Evolutionary conservation across 2,888 invertebrate species (phyloP).

Genomic region (Ochropleura leucogaster): DNA sequence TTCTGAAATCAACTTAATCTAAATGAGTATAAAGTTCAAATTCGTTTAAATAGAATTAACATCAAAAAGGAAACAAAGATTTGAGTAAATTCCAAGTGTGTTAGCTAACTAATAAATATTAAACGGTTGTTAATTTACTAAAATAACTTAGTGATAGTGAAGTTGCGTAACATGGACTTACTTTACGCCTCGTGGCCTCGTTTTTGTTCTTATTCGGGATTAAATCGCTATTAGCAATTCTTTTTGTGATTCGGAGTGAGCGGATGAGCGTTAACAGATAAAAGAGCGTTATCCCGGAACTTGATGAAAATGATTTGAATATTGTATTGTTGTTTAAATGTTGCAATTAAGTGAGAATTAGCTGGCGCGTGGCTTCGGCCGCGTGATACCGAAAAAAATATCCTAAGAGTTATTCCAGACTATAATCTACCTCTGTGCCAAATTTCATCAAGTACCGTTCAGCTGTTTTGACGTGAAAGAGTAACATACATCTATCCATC

Average conservation of each 20-base stretch:
- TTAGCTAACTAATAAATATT: constrained; percentile 8
- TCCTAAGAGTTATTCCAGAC: too few species aligned
- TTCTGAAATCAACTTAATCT: not conserved
- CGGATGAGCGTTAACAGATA: not conserved
- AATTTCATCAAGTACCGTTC: too few species aligned
- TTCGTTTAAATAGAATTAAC: not conserved
- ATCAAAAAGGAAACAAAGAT: not conserved
- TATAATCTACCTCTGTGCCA: too few species aligned
- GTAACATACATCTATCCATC: too few species aligned
- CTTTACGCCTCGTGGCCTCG: constrained; percentile 29
- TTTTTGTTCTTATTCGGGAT: constrained; percentile 14
- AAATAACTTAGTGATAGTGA: constrained; percentile 46
- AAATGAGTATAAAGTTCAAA: accelerated
- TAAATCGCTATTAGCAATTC: not conserved
- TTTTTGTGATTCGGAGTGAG: not conserved
- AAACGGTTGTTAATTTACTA: constrained; percentile 17
- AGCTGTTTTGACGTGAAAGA: too few species aligned
- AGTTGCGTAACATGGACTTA: constrained; percentile 28
- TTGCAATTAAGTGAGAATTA: not conserved
- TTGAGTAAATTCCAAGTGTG: not conserved
- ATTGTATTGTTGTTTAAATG: not conserved
- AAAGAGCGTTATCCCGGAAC: not conserved
- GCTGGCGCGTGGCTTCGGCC: too few species aligned
- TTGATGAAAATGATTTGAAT: not conserved
- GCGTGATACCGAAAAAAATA: too few species aligned